Evolutionary conservation across 1,140 invertebrate genomes (phyloP), one percentile per base, ranked within the genome.

Genomic region (Paramacrobiotus metropolitanus): DNA sequence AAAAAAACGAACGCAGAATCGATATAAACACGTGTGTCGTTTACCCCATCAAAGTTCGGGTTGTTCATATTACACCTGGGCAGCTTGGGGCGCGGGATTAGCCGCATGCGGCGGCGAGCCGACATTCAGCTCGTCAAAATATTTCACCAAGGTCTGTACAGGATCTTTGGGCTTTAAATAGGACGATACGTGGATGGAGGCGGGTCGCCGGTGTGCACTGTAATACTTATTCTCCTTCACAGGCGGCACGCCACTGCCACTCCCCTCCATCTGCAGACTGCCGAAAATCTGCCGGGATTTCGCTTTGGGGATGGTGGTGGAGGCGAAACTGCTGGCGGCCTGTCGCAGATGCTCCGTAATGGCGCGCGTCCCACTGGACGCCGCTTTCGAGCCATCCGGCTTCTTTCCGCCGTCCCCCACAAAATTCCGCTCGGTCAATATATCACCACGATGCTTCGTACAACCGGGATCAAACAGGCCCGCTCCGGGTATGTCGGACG

Each of bases 81-180:
- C 48, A 9, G 48, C 48, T 28, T 55, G 48, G 4, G 24, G 15
- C 15, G 48, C 48, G 15, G 48, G 48, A 15, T 15, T 20, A 24
- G 48, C 24, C 15, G 15, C 21, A 24, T 55, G 48, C 48, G 15
- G 15, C 4, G 15, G 4, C 48, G 15, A 21, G 15, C 15, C 24
- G 4, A 9, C 4, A 4, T 15, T 15, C 48, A 55, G 15, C 21
- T 55, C 48, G 48, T 55, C 48, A 55, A 55, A 55, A 28, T 55
- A 55, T 24, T 55, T 55, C 15, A 55, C 48, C 48, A 55, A 28
- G 4, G 48, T 55, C 24, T 55, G 48, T 55, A 55, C 48, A 4
- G 48, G 48, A 24, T 55, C 48, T 55, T 55, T 55, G 48, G 48
- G 15, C 21, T 55, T 55, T 15, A 55, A 21, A 24, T 55, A 55